Evolutionary conservation across 2,797 vertebrate genomes (phyloP), one percentile per base, ranked within the genome.

Genomic region (Liparis tanakae): DNA sequence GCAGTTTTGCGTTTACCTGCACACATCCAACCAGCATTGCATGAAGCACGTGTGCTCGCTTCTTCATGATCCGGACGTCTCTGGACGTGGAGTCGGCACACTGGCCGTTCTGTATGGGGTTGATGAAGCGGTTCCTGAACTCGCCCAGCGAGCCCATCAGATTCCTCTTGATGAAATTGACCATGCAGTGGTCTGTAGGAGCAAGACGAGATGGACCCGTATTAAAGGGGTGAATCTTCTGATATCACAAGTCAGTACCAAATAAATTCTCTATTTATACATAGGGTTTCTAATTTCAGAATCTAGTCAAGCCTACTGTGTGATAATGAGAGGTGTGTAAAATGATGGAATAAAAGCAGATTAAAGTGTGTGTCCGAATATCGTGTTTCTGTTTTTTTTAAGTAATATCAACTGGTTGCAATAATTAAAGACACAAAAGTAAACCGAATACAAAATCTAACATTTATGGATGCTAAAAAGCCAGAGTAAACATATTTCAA

Each of bases 11-110:
- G 17, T 63, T 72, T 73, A 98, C 98, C 96, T 99, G 98, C 75
- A 99, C 97, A 84, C 97, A 99, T 79, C 98, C 96, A 53, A 92
- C 95, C 86, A 99, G 67, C 95, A 99, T 94, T 46, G 96, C 94
- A 78, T 99, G 96, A 65, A 99, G 95, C 18, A 99, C 96, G 44
- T 99, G 98, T 0, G 98, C 97, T 10, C 98, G 95, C 73, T 97
- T 99, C 92, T 99, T 99, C 98, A 99, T 99, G 66, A 99, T 89
- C 18, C 96, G 90, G 73, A 99, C 98, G 51, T 99, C 98, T 50
- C 76, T 94, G 6, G 94, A 92, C 0, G 98, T 99, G 59, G 98
- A 99, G 91, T 99, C 98, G 0, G 98, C 97, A 3, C 98, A 99
- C 90, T 98, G 97, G 61, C 98, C 98, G 0, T 99, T 99, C 88